These are phyloP conservation scores for Linyphia triangularis DNA, from an alignment of 2,888 invertebrate genomes.

Conservation along the genomic window DNA sequence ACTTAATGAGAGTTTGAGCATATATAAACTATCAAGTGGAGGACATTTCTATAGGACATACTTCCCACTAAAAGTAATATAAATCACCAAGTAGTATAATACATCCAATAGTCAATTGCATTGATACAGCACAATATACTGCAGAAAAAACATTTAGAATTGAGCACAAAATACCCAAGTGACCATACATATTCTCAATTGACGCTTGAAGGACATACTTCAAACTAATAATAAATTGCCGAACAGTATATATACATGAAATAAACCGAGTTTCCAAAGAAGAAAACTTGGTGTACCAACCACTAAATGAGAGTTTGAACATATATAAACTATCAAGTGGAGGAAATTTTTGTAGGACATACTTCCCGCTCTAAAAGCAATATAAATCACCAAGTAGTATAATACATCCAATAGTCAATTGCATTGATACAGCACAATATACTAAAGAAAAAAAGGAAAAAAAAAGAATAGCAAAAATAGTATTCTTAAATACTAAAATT, in stretches of 20 bases:
- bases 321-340: background rate
- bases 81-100: background rate
- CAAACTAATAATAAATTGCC: background rate
- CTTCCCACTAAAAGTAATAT: background rate
- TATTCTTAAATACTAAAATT: too few relatives aligned
- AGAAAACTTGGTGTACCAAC: background rate
- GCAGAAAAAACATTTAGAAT: too few relatives aligned
- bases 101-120: background rate
- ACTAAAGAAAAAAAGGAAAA: background rate
- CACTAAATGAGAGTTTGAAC: background rate
- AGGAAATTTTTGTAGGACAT: slow-evolving; percentile 9
- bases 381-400: background rate
- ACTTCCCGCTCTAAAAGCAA: background rate
- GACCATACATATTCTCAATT: background rate
- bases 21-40: background rate
- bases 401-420: slow-evolving; percentile 4
- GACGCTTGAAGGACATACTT: background rate
- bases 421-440: too few relatives aligned
- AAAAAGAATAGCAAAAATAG: background rate
- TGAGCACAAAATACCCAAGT: too few relatives aligned
- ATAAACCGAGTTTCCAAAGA: background rate
- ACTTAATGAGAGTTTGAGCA: background rate
- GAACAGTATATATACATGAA: background rate
- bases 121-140: background rate
- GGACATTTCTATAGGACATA: background rate